Evolutionary conservation across 2,113 vertebrate species (phyloP), one percentile per base, ranked within the genome.

Genomic region (Plecturocebus donacophilus): DNA sequence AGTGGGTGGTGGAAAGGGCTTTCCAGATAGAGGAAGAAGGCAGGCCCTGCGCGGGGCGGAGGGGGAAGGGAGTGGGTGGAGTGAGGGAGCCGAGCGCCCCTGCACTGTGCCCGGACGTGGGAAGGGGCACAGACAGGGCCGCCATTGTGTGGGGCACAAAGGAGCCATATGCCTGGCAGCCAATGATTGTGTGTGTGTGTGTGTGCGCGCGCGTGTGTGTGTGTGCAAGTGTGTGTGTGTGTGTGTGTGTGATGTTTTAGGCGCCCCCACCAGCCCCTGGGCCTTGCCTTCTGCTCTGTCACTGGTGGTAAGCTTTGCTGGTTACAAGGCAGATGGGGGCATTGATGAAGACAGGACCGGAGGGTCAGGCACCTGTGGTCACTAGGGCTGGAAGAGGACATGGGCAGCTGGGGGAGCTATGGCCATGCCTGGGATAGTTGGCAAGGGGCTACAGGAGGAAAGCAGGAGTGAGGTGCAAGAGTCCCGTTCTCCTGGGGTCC

Each of bases 81-180:
- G 30, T 2, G 17, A 90, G n/a, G 42, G 87, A 91, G 89, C 83
- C 25, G 54, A 17, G 35, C 56, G 47, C 47, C 17, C 7, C 25
- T 3, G 30, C 27, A 12, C 81, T 2, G 1, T 87, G 88, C 93
- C 93, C 91, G 92, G 85, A 68, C 90, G 71, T 56, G 68, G 70
- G 76, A 91, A 90, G 87, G 97, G 91, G 90, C 84, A 96, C 66
- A 40, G 52, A 80, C 88, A 86, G 91, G 81, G 49, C 61, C 61
- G 82, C 89, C 85, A 98, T 98, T 95, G 96, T 98, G 91, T 76
- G 80, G 93, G 91, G 86, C 73, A 98, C 97, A 98, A 98, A 98
- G 91, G 35, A 70, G 47, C 97, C 98, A 97, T 97, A 97, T 97
- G 97, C 96, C 95, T 80, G 84, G 92, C 91, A 96, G 93, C 83